Evolutionary conservation across 2,888 invertebrate genomes (phyloP), one percentile per base, ranked within the genome.

Genomic region (Polyploca ridens): DNA sequence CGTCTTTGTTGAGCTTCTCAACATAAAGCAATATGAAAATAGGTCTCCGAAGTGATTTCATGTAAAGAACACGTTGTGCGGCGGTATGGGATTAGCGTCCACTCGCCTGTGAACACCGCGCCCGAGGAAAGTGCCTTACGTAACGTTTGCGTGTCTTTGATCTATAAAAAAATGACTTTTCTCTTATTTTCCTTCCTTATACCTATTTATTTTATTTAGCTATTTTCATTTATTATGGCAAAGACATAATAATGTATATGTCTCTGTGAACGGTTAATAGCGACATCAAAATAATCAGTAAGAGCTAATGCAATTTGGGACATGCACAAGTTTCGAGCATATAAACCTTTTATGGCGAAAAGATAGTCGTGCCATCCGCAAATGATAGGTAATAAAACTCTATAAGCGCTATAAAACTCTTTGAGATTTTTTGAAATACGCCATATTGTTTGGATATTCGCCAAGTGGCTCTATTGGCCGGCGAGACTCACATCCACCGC

Each of bases 1-100:
- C 79, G 75, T 82, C 85, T 87, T 87, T 86, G 82, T 86, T 84
- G 82, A 83, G 84, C 80, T 84, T 78, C 76, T 78, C 73, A 78
- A 79, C 78, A 78, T 81, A 79, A 82, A 77, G 78, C 77, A 78
- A 81, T 77, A 79, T 78, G 69, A 70, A 71, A 76, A 81, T 75
- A 66, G 68, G 66, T 72, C 68, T 69, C 71, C 75, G 69, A 73
- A 64, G 72, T 66, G 73, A 73, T 74, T 73, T 66, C 59, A 27
- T 65, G 64, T 63, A 64, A 58, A 14, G n/a, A 33, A n/a, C 35
- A 58, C 35, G 33, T 35, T 33, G 14, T 54, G 54, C 19, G n/a
- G 49, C 19, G 54, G 19, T 54, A 54, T 19, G 19, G 19, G 54
- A 54, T 54, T 54, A 54, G 54, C 19, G 54, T 54, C 54, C 54